phyloP scores from a whole-genome alignment of 92 coral and sea anemone species.

The Nematostella vectensis region DNA sequence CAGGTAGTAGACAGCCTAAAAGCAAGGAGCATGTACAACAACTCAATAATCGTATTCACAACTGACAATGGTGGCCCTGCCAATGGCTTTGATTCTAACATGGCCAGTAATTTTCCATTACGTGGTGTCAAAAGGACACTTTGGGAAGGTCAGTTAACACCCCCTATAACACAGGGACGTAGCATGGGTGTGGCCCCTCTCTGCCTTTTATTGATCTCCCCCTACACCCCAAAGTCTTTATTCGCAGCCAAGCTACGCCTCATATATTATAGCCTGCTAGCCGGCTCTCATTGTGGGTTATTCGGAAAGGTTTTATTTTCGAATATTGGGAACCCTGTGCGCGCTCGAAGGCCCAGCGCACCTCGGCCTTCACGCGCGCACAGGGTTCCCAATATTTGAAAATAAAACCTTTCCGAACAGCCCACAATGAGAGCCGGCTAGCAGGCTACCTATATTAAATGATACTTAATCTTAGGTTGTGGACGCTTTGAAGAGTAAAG shows the following conservation, averaged over 20 bases:
- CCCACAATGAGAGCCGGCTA: too few species aligned
- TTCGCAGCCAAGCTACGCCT: background rate
- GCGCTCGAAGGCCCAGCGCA: too few species aligned
- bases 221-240: too few species aligned
- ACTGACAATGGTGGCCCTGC: conserved; percentile 91
- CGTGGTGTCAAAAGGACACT: conserved; percentile 72
- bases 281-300: too few species aligned
- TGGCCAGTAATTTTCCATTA: conserved; percentile 71
- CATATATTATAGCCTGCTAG: too few species aligned
- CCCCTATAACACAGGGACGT: background rate
- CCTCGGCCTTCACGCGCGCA: too few species aligned
- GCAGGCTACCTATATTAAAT: background rate
- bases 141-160: conserved; percentile 79
- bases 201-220: too few species aligned
- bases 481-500: conserved; percentile 11
- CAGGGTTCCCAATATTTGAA: too few species aligned
- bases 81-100: conserved; percentile 66
- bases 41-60: conserved; percentile 66
- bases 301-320: too few species aligned
- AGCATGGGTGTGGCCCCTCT: too few species aligned
- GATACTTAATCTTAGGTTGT: conserved; percentile 10
- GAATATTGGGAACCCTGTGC: too few species aligned
- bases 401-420: too few species aligned
- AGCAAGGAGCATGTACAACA: conserved; percentile 50
- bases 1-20: conserved; percentile 66